Evolutionary conservation across 2,888 invertebrate genomes (phyloP).

Genomic region (Oscheius onirici): DNA sequence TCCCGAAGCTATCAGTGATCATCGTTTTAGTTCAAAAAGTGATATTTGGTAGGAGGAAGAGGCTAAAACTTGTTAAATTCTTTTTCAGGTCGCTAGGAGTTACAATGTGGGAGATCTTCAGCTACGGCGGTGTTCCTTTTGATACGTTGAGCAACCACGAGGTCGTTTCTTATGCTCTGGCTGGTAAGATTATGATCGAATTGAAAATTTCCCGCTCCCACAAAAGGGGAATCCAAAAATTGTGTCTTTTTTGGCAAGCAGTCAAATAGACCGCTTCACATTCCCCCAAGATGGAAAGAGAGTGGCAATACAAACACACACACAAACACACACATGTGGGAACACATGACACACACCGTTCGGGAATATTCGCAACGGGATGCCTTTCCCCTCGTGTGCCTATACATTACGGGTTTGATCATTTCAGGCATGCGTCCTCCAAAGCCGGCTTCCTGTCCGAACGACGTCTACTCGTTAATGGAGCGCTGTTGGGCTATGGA

Average conservation of each 20-base stretch:
- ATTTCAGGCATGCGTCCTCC: conserved; percentile 84
- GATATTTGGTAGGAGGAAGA: conserved; percentile 88
- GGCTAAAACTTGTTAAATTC: neutral
- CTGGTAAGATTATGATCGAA: conserved; percentile 8
- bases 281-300: too few species aligned
- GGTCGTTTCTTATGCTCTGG: conserved; percentile 78
- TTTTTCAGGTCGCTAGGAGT: conserved; percentile 96
- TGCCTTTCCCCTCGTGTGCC: too few species aligned
- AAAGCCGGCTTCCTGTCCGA: conserved; percentile 89
- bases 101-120: conserved; percentile 97
- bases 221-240: neutral
- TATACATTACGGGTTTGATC: too few species aligned
- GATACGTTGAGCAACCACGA: conserved; percentile 93
- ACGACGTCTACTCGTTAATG: conserved; percentile 86
- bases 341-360: too few species aligned
- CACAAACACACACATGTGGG: too few species aligned
- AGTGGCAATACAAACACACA: too few species aligned
- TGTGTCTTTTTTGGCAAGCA: neutral
- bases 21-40: conserved; percentile 96
- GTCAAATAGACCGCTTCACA: too few species aligned
- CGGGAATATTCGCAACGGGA: too few species aligned
- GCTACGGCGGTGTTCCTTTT: conserved; percentile 95
- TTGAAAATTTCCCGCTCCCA: too few species aligned
- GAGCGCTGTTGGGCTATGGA: conserved; percentile 96
- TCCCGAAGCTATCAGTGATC: conserved; percentile 94